Evolutionary conservation across 2,888 invertebrate species (phyloP).

Genomic region (Calliopum simillimum): DNA sequence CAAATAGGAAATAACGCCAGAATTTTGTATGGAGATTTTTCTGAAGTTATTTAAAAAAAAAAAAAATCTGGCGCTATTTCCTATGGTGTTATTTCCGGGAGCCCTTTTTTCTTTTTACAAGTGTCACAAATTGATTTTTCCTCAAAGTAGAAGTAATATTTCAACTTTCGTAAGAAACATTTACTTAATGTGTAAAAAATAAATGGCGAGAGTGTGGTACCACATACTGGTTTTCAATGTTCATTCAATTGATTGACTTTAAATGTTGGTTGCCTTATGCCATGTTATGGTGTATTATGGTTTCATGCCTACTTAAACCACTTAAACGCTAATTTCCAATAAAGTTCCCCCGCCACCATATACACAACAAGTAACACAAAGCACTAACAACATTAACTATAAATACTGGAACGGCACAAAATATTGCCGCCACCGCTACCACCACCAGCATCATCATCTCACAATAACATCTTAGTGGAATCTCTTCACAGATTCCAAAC

Average conservation of each 20-base stretch:
- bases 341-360: conserved; percentile 15
- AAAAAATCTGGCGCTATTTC: too few species aligned
- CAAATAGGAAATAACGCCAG: too few species aligned
- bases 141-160: too few species aligned
- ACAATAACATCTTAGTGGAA: conserved; percentile 26
- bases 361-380: not conserved
- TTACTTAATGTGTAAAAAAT: too few species aligned
- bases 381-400: not conserved
- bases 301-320: conserved; percentile 21
- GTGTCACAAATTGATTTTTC: too few species aligned
- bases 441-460: conserved; percentile 21
- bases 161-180: too few species aligned
- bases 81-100: too few species aligned
- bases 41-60: too few species aligned
- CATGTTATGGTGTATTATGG: conserved; percentile 7
- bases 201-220: too few species aligned
- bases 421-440: not conserved
- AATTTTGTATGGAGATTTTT: too few species aligned
- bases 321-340: conserved; percentile 26
- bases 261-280: too few species aligned
- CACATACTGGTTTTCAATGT: not conserved
- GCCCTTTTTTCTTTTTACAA: too few species aligned
- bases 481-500: conserved; percentile 37
- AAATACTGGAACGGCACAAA: conserved; percentile 2
- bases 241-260: conserved; percentile 11